Base-by-base conservation (phyloP, 2,888 invertebrate genomes). In the Pegoplata infirma region DNA sequence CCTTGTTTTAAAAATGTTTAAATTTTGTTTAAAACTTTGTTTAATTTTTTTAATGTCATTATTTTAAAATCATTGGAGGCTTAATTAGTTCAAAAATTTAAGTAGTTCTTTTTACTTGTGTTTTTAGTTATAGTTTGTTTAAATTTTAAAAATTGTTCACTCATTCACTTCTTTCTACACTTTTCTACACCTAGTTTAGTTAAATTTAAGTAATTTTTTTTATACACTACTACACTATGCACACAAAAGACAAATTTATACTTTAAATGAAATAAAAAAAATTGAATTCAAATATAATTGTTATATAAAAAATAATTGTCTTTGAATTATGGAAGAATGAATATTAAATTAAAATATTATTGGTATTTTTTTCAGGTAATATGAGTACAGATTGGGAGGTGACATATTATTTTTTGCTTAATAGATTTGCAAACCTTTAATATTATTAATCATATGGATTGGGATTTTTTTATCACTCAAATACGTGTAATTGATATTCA, bases 181-280 rank as follows among this genome's bases (percentile, higher is more conserved):
- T 23, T 66, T 58, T 66, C 55, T 78, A 71, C 73, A 79, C 79
- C 25, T 79, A 79, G 67, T 75, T 75, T 79, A 79, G 75, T 61
- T 74, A 71, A 63, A 71, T 67, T 75, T 79, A 79, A 75, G 75
- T 67, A 36, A 56, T 49, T 16, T 36, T n/a, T 78, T 75, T 75
- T 79, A 58, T 79, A 79, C 71, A 79, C 79, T 47, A 68, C 36
- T 40, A 79, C 75, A 72, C 66, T 46, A 75, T 75, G 75, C 75
- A 79, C 79, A 79, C 75, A 79, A 79, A 79, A 79, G 79, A 79
- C 79, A 79, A 79, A 75, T 79, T 67, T 79, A 79, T 75, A 79
- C 67, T 71, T 69, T 58, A 58, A 49, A 51, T 59, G 56, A 25
- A 3, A 12, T 16, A 47, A 44, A 68, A 56, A 25, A 55, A 49